A percentile compares a stretch with the other conserved stretches of the same genome.
phyloP scores from a whole-genome alignment of 92 coral and sea anemone species.

The Epizoanthus stellaris region DNA sequence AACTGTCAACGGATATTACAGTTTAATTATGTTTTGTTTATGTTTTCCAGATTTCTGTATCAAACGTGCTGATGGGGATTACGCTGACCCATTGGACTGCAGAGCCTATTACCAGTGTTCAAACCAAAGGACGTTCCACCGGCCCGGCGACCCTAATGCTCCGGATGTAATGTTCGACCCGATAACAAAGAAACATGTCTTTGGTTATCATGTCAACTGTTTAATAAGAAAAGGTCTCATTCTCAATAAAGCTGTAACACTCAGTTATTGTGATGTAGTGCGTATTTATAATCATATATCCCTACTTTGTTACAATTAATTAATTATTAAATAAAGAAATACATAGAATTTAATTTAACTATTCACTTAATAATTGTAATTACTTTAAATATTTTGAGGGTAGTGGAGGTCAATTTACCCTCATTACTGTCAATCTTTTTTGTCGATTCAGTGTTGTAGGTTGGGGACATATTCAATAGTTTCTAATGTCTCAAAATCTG shows the following conservation, averaged over 20 bases:
- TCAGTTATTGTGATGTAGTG: neutral
- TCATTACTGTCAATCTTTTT: no score
- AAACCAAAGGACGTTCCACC: neutral
- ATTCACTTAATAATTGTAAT: no score
- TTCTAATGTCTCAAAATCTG: no score
- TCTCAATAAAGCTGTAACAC: neutral
- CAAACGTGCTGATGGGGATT: constrained; percentile 2
- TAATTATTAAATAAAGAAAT: no score
- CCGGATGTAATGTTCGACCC: constrained; percentile 40
- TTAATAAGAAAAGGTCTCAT: constrained; percentile 26
- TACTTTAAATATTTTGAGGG: no score
- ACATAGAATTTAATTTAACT: no score
- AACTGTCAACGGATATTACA: no score
- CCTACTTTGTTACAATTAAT: no score
- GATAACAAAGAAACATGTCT: neutral
- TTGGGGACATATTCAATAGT: no score
- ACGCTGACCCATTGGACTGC: constrained; percentile 41
- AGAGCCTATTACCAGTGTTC: constrained; percentile 33
- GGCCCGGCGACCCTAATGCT: neutral
- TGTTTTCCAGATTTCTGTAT: constrained; percentile 22
- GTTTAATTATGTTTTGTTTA: neutral
- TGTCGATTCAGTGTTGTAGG: no score
- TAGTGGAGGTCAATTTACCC: no score
- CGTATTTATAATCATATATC: no score
- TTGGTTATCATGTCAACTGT: neutral